Conservation (phyloP, 2,888 invertebrate genomes). For the Agrochola lychnidis region DNA sequence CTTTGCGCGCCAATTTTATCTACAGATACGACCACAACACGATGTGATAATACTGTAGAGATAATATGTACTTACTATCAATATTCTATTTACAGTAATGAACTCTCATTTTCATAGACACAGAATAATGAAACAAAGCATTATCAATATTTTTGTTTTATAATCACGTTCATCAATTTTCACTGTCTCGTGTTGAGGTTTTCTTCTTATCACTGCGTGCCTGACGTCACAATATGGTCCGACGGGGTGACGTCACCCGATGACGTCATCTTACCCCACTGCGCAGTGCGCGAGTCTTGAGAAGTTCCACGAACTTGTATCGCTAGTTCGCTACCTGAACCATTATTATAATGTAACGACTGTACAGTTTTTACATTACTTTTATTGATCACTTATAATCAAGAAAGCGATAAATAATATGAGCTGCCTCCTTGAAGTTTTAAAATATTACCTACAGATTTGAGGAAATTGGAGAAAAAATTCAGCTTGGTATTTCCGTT, state of each 20-base stretch:
- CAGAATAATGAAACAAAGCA: neutral
- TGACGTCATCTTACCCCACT: conserved; percentile 78
- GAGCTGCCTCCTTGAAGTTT: conserved; percentile 4
- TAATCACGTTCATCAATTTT: conserved; percentile 34
- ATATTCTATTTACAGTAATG: conserved; percentile 14
- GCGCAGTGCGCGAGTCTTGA: conserved; percentile 69
- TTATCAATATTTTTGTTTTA: conserved; percentile 12
- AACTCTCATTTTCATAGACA: conserved; percentile 20
- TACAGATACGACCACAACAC: conserved; percentile 13
- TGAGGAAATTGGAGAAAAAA: conserved; percentile 49
- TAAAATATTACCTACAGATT: conserved; percentile 28
- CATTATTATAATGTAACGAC: conserved; percentile 64
- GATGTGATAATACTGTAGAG: conserved; percentile 36
- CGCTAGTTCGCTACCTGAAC: conserved; percentile 64
- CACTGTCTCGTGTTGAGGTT: conserved; percentile 44
- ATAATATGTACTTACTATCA: conserved; percentile 32
- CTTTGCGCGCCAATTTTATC: conserved; percentile 37
- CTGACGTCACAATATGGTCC: conserved; percentile 78
- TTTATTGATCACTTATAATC: conserved; percentile 52
- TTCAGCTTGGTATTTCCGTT: conserved; percentile 47
- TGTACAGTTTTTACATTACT: conserved; percentile 55
- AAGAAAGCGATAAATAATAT: conserved; percentile 26
- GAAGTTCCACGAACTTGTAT: conserved; percentile 77
- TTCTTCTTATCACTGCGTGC: conserved; percentile 65
- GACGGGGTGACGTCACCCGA: conserved; percentile 82